Base-by-base conservation (phyloP, 1,140 invertebrate genomes). In the Bacillus rossius region DNA sequence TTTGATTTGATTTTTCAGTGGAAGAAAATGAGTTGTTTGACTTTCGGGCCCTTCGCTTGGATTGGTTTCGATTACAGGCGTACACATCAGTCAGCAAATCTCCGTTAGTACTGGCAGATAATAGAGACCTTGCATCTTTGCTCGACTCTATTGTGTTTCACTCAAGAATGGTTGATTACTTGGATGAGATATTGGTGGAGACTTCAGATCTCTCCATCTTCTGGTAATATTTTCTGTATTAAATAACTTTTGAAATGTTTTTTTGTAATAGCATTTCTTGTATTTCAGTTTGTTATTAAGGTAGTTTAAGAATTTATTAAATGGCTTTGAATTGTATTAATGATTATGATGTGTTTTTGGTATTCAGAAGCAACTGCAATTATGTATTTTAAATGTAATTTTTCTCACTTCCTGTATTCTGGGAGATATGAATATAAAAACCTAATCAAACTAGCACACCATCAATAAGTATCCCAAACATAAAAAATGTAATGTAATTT, bases 111-210 rank as follows among this genome's bases (percentile, higher is more conserved):
- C 79, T 99, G 2, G 81, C 84, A n/a, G 92, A 96, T 66, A 88
- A 97, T 65, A 81, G 85, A 65, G 89, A 93, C 65, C 72, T 99
- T 10, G 92, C 94, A 13, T 86, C 87, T 43, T 86, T 97, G 56
- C 85, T 99, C 74, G 98, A 99, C 72, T 96, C 92, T 10, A 87
- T 98, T 68, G 83, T 94, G 38, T 99, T 98, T 70, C 98, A 99
- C 71, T 94, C 96, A 0, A 96, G 96, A 75, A 95, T 99, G 86
- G 94, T 99, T 13, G 98, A 99, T 71, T 94, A 93, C 75, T 77
- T 99, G n/a, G 96, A 99, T 76, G 94, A 99, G 73, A 90, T 99
- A 70, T 78, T 99, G 57, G 88, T 91, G 2, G 96, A 99, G 76
- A 96, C 94, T 19, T 97, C 94, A 1, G 96, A 99, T 79, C 77